Base-by-base conservation (phyloP, 2,113 vertebrate genomes). In the Psephotus haematonotus region DNA sequence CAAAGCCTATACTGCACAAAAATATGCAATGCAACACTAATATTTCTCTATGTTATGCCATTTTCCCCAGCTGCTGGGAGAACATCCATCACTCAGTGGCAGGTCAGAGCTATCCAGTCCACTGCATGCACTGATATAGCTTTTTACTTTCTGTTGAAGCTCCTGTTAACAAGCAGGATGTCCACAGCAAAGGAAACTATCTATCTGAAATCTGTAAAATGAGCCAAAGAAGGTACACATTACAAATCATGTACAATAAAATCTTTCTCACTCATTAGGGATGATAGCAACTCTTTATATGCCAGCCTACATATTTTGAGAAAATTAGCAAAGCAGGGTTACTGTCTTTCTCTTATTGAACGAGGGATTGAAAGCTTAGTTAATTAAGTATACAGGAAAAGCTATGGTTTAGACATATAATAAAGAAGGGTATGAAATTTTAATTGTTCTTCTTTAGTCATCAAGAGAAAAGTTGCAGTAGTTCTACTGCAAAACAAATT, bases 61-160 rank as follows among this genome's bases (percentile, higher is more conserved):
- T 88, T 93, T 97, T 76, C 69, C 79, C 82, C 64, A 95, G 67
- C 43, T 94, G 49, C 64, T 82, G 41, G 1, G 17, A 84, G 65
- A 91, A 91, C 52, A 77, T 88, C 69, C 97, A 97, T 96, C 95
- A 95, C 79, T 88, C 67, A 50, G 19, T 81, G 74, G 93, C 96
- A 96, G 74, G 44, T 91, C 74, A 91, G 78, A 95, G 57, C 79
- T 77, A 90, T 71, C 50, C 75, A 96, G 86, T 93, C 78, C 68
- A 93, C 75, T 79, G 93, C 70, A 79, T 86, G 70, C 88, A 69
- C 52, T 79, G 35, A 77, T 81, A 62, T 9, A 63, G 78, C 24
- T 71, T 92, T 94, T 87, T 96, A 59, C 67, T 92, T 95, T 67
- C 49, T 90, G 10, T 43, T 90, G 90, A 92, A 90, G 88, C 86